A percentile compares a stretch with the other conserved stretches of the same genome.
Conservation (phyloP, 2,113 vertebrate species). For the Phyllostomus discolor region DNA sequence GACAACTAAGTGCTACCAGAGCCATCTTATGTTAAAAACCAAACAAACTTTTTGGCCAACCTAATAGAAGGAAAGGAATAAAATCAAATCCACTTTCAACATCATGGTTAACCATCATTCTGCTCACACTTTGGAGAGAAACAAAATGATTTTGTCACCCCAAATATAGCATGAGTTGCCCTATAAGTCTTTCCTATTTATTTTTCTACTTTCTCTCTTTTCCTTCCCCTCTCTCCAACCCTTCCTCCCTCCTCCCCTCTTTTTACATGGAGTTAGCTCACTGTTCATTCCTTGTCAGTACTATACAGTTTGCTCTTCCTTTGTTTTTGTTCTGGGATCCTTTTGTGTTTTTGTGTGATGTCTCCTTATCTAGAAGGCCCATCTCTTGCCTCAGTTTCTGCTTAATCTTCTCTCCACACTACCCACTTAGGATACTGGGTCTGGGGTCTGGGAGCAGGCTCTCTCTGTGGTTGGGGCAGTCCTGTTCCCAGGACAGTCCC, state of each 20-base stretch:
- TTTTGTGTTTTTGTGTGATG: background rate
- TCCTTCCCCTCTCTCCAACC: background rate
- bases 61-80: background rate
- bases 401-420: background rate
- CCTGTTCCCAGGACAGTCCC: background rate
- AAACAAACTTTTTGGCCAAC: too few relatives aligned
- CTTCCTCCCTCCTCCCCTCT: background rate
- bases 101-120: background rate
- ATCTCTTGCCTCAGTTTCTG: background rate
- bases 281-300: background rate
- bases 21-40: too few relatives aligned
- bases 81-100: background rate
- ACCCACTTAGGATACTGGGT: background rate
- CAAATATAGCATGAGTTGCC: background rate
- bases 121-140: background rate
- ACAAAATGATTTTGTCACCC: background rate
- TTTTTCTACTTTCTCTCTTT: background rate
- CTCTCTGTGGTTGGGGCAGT: background rate
- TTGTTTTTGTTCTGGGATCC: background rate
- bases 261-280: background rate
- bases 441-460: background rate
- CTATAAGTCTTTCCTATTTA: background rate
- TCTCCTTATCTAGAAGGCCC: background rate
- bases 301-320: background rate
- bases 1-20: too few relatives aligned